These are phyloP conservation scores for Eurosta solidaginis DNA, from an alignment of 1,140 invertebrate species.

Conservation along the genomic window DNA sequence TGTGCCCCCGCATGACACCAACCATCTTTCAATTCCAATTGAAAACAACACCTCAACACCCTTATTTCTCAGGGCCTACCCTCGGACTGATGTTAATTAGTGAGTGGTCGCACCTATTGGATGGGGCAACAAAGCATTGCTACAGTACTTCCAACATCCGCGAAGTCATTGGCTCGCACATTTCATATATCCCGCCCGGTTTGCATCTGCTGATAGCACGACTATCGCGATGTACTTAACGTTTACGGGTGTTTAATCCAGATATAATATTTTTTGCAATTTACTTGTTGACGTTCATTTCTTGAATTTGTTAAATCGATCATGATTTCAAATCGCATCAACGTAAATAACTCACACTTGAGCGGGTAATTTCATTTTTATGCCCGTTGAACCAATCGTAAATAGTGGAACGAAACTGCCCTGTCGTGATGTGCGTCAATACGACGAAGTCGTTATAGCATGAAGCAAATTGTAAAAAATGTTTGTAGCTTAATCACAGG, in stretches of 20 bases:
- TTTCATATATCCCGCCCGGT: no score
- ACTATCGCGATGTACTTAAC: not conserved
- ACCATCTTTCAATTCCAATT: no score
- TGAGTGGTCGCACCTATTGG: no score
- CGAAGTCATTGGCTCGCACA: no score
- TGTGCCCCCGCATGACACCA: no score
- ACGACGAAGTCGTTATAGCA: not conserved
- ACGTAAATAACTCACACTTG: slow-evolving; percentile 18
- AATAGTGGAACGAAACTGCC: not conserved
- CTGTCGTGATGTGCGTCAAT: not conserved
- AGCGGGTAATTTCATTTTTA: not conserved
- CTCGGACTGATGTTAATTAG: no score
- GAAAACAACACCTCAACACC: no score
- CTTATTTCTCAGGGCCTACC: no score
- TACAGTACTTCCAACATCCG: no score
- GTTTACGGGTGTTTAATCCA: not conserved
- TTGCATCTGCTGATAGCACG: no score
- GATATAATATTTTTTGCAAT: not conserved
- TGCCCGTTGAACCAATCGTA: no score
- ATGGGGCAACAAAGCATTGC: no score
- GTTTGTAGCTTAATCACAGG: slow-evolving; percentile 17
- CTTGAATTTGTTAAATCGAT: slow-evolving; percentile 31
- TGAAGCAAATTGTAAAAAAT: not conserved
- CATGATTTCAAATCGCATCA: not conserved
- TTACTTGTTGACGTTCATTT: slow-evolving; percentile 31